Conservation (phyloP, 2,888 invertebrate genomes). For the Macrosiphum euphorbiae region DNA sequence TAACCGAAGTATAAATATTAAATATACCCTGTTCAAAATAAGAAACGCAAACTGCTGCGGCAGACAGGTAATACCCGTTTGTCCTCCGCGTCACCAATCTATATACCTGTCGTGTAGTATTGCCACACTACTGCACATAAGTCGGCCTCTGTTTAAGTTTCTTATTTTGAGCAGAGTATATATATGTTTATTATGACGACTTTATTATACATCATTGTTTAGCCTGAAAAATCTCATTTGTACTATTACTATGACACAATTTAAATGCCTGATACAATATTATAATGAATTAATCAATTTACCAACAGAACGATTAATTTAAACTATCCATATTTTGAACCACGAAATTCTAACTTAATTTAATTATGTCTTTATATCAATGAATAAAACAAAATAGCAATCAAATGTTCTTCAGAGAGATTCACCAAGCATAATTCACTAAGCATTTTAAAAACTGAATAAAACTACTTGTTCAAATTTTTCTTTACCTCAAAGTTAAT, state of each 20-base stretch:
- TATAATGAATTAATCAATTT: background rate
- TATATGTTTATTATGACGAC: background rate
- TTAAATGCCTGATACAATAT: background rate
- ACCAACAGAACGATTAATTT: background rate
- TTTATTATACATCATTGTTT: background rate
- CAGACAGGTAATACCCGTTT: no score
- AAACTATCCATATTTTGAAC: background rate
- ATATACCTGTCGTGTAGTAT: no score
- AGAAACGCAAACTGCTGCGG: no score
- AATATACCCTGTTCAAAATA: no score
- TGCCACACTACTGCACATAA: no score
- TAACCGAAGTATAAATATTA: background rate
- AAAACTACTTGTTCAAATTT: no score
- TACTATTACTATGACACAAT: background rate
- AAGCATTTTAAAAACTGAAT: no score
- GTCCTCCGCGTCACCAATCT: no score
- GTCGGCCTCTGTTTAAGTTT: no score
- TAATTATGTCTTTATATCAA: background rate
- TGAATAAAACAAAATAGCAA: background rate
- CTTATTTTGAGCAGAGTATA: background rate
- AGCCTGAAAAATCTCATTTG: background rate
- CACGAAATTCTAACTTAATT: background rate
- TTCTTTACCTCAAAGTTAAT: no score
- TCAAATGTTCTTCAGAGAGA: background rate
- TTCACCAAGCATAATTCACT: background rate